These are phyloP conservation scores for Rhopalosiphum maidis DNA, from an alignment of 1,140 invertebrate species.

Conservation along the genomic window DNA sequence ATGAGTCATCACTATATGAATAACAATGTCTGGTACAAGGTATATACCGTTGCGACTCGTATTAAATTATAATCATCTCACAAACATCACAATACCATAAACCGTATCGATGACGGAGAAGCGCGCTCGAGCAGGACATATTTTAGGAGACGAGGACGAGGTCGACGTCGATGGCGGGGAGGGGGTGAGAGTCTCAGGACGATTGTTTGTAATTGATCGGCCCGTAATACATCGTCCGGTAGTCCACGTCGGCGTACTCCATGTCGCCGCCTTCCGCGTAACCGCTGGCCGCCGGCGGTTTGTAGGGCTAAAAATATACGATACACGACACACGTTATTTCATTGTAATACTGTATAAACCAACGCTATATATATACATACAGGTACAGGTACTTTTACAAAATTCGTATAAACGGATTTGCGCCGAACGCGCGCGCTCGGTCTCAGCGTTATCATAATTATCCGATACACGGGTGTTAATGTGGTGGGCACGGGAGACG, in stretches of 20 bases:
- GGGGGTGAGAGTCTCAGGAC: conserved; percentile 64
- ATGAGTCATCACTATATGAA: neutral
- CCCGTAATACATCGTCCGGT: conserved; percentile 73
- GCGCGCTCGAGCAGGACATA: no score
- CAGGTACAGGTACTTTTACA: no score
- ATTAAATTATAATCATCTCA: neutral
- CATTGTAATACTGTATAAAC: no score
- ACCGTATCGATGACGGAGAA: neutral
- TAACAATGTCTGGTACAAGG: neutral
- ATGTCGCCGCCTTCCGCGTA: conserved; percentile 72
- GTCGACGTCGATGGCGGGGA: no score
- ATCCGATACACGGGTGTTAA: no score
- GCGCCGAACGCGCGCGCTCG: no score
- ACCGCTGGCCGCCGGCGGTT: conserved; percentile 61
- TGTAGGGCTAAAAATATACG: conserved; percentile 68
- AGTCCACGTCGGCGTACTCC: conserved; percentile 88
- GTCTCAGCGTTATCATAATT: no score
- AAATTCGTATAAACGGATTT: neutral
- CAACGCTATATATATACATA: no score
- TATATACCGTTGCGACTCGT: neutral
- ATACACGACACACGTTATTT: neutral
- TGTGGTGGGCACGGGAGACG: no score
- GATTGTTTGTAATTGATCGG: conserved; percentile 90
- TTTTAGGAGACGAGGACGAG: no score
- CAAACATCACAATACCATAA: neutral